Percentiles rank a stretch among this genome's conserved stretches.
Conservation (phyloP, 1,140 invertebrate genomes). For the Trissolcus basalis region DNA sequence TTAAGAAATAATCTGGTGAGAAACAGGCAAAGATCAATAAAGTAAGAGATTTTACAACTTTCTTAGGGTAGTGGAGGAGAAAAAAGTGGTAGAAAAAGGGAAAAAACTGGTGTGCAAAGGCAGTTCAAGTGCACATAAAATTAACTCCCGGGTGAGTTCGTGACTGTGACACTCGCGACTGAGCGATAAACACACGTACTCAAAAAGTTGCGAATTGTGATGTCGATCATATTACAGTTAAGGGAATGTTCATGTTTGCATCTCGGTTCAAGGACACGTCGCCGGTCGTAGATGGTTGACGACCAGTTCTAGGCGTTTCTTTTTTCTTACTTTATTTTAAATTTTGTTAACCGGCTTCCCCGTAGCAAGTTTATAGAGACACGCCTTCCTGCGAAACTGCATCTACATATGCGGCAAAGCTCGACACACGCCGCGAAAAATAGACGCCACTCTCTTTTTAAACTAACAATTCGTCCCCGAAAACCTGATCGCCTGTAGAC, state of each 20-base stretch:
- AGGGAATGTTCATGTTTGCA: conserved; percentile 54
- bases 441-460: conserved; percentile 5
- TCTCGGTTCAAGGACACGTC: conserved; percentile 57
- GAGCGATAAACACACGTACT: background rate
- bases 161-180: conserved; percentile 10
- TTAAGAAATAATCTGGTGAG: no score
- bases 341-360: conserved; percentile 60
- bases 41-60: no score
- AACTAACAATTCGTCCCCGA: conserved; percentile 4
- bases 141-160: background rate
- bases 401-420: conserved; percentile 38
- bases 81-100: no score
- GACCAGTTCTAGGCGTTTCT: conserved; percentile 51
- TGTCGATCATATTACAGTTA: conserved; percentile 56
- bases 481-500: conserved; percentile 12
- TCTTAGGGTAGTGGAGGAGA: no score
- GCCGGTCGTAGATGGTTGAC: conserved; percentile 56
- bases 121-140: conserved; percentile 3
- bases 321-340: conserved; percentile 41
- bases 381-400: conserved; percentile 51
- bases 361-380: conserved; percentile 54
- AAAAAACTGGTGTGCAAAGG: no score
- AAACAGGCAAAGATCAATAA: no score
- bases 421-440: conserved; percentile 25
- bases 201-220: conserved; percentile 31